A percentile compares a stretch with the other conserved stretches of the same genome.
phyloP scores from a whole-genome alignment of 2,113 vertebrate genomes.

The Acinonyx jubatus region DNA sequence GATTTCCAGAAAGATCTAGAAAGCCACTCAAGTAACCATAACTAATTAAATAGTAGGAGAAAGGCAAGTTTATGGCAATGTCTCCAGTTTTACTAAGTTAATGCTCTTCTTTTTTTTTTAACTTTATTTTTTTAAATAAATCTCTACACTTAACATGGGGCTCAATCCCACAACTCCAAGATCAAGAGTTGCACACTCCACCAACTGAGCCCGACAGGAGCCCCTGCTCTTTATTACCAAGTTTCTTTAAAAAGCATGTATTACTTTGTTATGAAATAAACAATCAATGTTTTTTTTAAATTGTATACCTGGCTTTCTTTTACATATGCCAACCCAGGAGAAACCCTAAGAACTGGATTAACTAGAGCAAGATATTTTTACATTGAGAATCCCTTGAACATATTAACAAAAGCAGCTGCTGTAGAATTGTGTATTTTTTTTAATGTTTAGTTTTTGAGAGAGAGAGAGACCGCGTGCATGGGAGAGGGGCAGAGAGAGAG shows the following conservation, averaged over 20 bases:
- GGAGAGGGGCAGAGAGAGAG: no score
- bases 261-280: slow-evolving; percentile 5
- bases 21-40: background rate
- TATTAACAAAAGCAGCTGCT: background rate
- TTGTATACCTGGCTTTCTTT: background rate
- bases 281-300: slow-evolving; percentile 1
- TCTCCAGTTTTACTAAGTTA: slow-evolving; percentile 15
- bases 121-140: no score
- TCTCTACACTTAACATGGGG: no score
- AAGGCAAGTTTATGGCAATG: background rate
- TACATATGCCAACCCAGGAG: background rate
- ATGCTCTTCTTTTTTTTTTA: background rate
- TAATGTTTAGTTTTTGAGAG: no score
- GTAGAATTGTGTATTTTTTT: background rate
- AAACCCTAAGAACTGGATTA: background rate
- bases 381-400: background rate
- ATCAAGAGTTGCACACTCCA: no score
- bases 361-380: slow-evolving; percentile 14
- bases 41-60: background rate
- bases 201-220: no score
- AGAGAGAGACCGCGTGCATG: no score
- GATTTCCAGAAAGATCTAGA: background rate
- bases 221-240: background rate
- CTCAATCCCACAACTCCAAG: no score
- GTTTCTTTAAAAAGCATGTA: background rate